A percentile compares a stretch with the other conserved stretches of the same genome.
Conservation (phyloP, 2,888 invertebrate genomes). For the Apamea sordens region DNA sequence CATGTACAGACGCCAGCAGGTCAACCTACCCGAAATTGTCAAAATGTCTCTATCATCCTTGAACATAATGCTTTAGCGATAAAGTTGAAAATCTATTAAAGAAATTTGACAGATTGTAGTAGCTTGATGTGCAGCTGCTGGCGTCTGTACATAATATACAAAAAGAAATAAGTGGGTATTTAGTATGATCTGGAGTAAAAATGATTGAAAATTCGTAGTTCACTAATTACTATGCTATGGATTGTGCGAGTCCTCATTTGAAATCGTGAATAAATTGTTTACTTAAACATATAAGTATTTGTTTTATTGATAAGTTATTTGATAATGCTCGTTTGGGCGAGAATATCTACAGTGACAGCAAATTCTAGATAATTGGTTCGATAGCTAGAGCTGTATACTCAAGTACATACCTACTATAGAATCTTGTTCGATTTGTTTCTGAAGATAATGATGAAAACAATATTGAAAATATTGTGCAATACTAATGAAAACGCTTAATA, state of each 20-base stretch:
- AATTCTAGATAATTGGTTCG: neutral
- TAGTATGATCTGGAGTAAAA: neutral
- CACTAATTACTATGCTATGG: neutral
- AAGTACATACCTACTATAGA: neutral
- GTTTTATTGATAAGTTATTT: neutral
- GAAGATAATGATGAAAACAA: neutral
- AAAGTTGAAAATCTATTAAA: too few species aligned
- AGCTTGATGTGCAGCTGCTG: too few species aligned
- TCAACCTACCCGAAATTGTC: too few species aligned
- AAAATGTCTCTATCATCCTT: too few species aligned
- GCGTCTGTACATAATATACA: too few species aligned
- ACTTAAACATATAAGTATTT: neutral
- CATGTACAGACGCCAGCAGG: too few species aligned
- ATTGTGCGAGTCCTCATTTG: neutral
- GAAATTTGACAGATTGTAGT: too few species aligned
- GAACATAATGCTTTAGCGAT: too few species aligned
- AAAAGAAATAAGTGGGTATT: too few species aligned
- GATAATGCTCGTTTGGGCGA: neutral
- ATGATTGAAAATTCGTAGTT: neutral
- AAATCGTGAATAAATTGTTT: neutral
- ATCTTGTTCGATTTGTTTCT: slow-evolving; percentile 3
- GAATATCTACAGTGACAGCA: neutral
- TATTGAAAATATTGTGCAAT: neutral
- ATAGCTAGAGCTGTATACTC: neutral
- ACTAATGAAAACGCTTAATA: neutral